These are phyloP conservation scores for Bedellia somnulentella DNA, from an alignment of 2,888 invertebrate species.

Conservation along the genomic window DNA sequence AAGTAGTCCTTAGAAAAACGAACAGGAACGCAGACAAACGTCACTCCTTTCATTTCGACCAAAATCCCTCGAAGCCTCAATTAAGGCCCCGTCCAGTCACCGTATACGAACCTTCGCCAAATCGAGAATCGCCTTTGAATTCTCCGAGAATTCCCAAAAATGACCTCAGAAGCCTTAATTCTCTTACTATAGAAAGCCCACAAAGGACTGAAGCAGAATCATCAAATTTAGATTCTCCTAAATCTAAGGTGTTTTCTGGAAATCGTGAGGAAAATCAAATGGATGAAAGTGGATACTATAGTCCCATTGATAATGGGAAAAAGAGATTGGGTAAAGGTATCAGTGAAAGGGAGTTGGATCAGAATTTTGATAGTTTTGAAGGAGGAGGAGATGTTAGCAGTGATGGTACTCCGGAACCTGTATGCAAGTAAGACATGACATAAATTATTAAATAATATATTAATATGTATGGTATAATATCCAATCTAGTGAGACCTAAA, in stretches of 20 bases:
- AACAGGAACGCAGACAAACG: constrained; percentile 44
- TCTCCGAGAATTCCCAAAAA: constrained; percentile 46
- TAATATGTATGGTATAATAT: too few species aligned
- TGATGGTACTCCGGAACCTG: constrained; percentile 33
- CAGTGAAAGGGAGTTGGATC: constrained; percentile 17
- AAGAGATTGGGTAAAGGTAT: constrained; percentile 12
- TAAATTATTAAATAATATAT: constrained; percentile 10
- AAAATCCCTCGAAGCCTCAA: constrained; percentile 36
- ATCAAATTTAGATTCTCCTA: constrained; percentile 44
- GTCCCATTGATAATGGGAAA: constrained; percentile 24
- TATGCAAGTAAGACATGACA: constrained; percentile 27
- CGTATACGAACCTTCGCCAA: constrained; percentile 44
- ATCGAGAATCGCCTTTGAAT: constrained; percentile 44
- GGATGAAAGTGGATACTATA: constrained; percentile 55
- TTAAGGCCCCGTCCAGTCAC: constrained; percentile 45
- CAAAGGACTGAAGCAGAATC: constrained; percentile 45
- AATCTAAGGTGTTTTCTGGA: constrained; percentile 42
- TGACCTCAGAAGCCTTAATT: constrained; percentile 41
- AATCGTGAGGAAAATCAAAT: constrained; percentile 47
- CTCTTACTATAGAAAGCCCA: constrained; percentile 45
- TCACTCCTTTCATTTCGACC: constrained; percentile 56
- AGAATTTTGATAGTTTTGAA: constrained; percentile 41
- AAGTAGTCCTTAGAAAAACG: constrained; percentile 39
- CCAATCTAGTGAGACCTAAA: too few species aligned
- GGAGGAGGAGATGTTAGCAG: constrained; percentile 23